These are phyloP conservation scores for Threskiornis aethiopicus DNA, from an alignment of 2,797 vertebrate species.

Conservation along the genomic window DNA sequence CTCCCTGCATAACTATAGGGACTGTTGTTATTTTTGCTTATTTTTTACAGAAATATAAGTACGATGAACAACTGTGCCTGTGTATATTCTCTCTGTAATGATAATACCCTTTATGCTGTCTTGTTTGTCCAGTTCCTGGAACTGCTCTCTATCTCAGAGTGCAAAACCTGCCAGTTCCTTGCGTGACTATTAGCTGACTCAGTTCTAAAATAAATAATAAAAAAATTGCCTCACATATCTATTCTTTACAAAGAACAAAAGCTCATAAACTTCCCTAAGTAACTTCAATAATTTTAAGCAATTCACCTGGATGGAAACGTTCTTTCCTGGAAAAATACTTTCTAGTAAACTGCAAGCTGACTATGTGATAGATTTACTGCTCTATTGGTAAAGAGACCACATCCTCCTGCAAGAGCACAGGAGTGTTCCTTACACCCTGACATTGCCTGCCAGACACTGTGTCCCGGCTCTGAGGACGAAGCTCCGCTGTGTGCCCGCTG, in stretches of 20 bases:
- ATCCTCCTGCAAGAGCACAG: background rate
- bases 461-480: background rate
- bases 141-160: background rate
- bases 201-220: background rate
- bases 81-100: background rate
- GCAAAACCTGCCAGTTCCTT: background rate
- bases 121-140: conserved; percentile 45
- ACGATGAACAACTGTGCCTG: background rate
- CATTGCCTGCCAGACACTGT: background rate
- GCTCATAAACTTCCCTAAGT: background rate
- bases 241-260: background rate
- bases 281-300: background rate
- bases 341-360: background rate
- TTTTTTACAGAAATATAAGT: background rate
- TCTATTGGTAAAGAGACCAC: background rate
- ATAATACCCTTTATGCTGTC: background rate
- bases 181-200: background rate
- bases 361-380: background rate
- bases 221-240: background rate
- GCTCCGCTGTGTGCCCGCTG: too few relatives aligned
- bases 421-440: background rate
- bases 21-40: background rate
- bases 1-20: background rate
- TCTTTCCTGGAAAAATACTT: background rate
- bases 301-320: background rate